Base-by-base conservation (phyloP, 2,113 vertebrate species). In the Austrofundulus limnaeus region DNA sequence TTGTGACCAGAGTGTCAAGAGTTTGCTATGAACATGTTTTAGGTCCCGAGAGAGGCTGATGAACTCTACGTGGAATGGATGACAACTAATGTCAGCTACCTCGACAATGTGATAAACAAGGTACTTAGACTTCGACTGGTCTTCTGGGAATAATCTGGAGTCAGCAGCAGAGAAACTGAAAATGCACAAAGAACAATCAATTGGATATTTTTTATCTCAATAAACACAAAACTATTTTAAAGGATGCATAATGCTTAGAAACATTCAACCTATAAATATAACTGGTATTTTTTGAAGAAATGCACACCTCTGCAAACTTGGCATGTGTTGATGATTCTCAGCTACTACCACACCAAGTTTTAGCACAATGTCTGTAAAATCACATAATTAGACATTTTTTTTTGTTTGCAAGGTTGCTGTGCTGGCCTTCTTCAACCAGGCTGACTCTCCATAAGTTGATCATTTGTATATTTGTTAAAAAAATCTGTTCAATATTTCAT, bases 101-200 rank as follows among this genome's bases (percentile, higher is more conserved):
- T 73, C 56, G 69, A 57, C 67, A 60, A 65, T 74, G 64, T 56
- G 62, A 52, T 75, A 70, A 83, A 77, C 67, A 69, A 53, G 64
- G 49, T 53, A 62, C 47, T 50, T 56, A 57, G 75, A 46, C 50
- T 61, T 37, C 53, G 58, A 46, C 39, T 67, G 61, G 45, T 57
- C 70, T 42, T 1, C 25, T 67, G 72, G 70, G 67, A 57, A 42
- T 45, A 17, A 64, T 72, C 63, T 69, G 54, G 48, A 61, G 70
- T 52, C 38, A 70, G 34, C 50, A 39, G 34, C 65, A 67, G 54
- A 46, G 53, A 50, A 59, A 39, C 57, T 41, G 43, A 61, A 28
- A 1, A 43, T 31, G 42, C 20, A 11, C 57, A 50, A 20, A 46
- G 12, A 34, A 14, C 17, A 34, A 14, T 21, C 3, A 5, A 10